Base-by-base conservation (phyloP, 2,888 invertebrate species). In the Odontothrips loti region DNA sequence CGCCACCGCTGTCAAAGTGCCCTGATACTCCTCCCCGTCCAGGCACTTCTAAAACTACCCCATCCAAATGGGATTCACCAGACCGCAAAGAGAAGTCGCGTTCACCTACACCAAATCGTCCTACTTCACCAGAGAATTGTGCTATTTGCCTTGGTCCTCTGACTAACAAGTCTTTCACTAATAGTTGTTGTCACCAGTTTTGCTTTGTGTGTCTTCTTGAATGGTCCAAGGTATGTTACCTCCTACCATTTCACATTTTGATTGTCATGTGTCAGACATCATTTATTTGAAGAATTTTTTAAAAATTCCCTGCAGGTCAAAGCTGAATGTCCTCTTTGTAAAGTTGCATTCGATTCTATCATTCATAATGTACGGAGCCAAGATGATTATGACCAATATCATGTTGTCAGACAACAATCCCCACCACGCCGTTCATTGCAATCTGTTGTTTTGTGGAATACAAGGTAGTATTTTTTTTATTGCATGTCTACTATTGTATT, bases 281-380 rank as follows among this genome's bases (percentile, higher is more conserved):
- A 20, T 48, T 48, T 79, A 29, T 23, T 9, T 23, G 80, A 75
- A 68, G 79, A 48, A 47, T 80, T 8, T 81, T 82, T 34, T 81
- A 58, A 84, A 82, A 82, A 82, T 83, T 82, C 80, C 82, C 90
- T 89, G 10, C 86, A 94, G 94, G 94, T 97, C 20, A 97, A 97
- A 88, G 92, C 96, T 0, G 96, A 95, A 86, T 97, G 97, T 87
- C 98, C 98, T 0, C 89, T 98, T 0, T 98, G 98, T 88, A 98
- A 98, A 86, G 95, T 96, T 86, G 91, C 92, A 6, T 98, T 98
- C 87, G 94, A 93, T 85, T 94, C 94, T 11, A 98, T 98, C 82
- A 95, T 97, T 83, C 96, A 97, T 88, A 97, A 96, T 90, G 95
- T 97, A 6, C 92, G 94, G 84, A 94, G 96, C 0, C 93, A 93